phyloP scores from a whole-genome alignment of 2,888 invertebrate genomes.

The Perdita meconis region DNA sequence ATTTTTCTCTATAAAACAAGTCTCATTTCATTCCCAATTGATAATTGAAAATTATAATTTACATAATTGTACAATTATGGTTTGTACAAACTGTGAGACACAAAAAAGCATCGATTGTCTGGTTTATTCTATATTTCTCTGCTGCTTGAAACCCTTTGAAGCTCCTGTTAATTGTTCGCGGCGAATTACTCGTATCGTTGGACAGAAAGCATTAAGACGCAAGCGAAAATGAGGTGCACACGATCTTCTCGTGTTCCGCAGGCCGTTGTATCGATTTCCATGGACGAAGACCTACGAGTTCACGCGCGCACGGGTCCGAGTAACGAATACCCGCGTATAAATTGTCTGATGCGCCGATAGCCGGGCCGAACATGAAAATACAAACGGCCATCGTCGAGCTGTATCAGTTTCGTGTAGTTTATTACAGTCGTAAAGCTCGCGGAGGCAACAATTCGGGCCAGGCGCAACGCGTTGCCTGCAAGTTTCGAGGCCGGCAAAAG shows the following conservation, averaged over 20 bases:
- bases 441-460: constrained; percentile 50
- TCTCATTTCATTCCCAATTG: no score
- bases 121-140: not conserved
- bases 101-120: no score
- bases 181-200: not conserved
- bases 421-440: constrained; percentile 62
- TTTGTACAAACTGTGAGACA: no score
- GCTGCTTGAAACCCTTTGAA: not conserved
- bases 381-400: constrained; percentile 63
- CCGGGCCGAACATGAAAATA: constrained; percentile 58
- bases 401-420: constrained; percentile 67
- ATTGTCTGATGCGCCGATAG: constrained; percentile 65
- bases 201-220: constrained; percentile 37
- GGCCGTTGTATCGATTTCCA: constrained; percentile 59
- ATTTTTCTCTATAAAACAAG: no score
- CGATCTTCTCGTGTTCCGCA: constrained; percentile 46
- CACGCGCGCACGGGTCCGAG: constrained; percentile 36
- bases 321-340: constrained; percentile 63
- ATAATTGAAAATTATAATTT: no score
- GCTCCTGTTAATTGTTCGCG: not conserved
- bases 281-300: constrained; percentile 51
- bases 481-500: not conserved
- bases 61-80: no score
- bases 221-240: constrained; percentile 21
- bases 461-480: not conserved